These are phyloP conservation scores for Brachionus koreanus DNA, from an alignment of 1,140 invertebrate species.

Conservation along the genomic window DNA sequence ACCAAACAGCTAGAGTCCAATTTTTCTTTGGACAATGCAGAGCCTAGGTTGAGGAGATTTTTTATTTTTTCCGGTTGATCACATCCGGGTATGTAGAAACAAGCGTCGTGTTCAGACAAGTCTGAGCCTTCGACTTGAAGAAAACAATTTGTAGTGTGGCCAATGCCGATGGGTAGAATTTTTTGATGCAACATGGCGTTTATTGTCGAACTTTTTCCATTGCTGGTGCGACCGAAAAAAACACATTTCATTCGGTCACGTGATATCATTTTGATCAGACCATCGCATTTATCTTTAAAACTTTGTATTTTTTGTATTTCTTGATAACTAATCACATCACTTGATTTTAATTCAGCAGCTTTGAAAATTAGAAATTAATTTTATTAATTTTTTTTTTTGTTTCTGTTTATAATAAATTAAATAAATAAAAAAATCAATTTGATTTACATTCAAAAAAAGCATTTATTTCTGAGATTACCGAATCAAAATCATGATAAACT, in stretches of 20 bases:
- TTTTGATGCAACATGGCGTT: slow-evolving; percentile 97
- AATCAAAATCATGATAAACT: neutral
- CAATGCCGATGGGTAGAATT: slow-evolving; percentile 94
- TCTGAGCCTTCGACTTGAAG: slow-evolving; percentile 77
- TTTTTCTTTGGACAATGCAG: slow-evolving; percentile 85
- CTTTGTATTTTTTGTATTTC: slow-evolving; percentile 24
- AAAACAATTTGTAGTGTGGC: slow-evolving; percentile 99
- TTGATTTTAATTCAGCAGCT: neutral
- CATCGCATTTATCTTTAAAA: slow-evolving; percentile 19
- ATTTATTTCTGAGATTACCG: neutral
- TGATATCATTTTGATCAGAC: slow-evolving; percentile 33
- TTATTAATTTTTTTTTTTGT: neutral
- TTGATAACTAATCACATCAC: neutral
- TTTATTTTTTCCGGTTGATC: neutral
- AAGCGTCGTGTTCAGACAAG: slow-evolving; percentile 11
- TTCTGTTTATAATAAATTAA: neutral
- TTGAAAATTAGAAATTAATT: neutral
- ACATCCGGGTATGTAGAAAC: slow-evolving; percentile 9
- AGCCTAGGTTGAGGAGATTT: slow-evolving; percentile 64
- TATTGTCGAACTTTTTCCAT: slow-evolving; percentile 98
- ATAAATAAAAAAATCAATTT: neutral
- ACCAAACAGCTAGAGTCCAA: slow-evolving; percentile 78
- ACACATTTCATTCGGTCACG: slow-evolving; percentile 45
- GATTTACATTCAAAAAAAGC: slow-evolving; percentile 25
- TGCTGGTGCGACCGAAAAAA: slow-evolving; percentile 72